Evolutionary conservation across 2,888 invertebrate species (phyloP).

Genomic region (Heliconius ismenius): DNA sequence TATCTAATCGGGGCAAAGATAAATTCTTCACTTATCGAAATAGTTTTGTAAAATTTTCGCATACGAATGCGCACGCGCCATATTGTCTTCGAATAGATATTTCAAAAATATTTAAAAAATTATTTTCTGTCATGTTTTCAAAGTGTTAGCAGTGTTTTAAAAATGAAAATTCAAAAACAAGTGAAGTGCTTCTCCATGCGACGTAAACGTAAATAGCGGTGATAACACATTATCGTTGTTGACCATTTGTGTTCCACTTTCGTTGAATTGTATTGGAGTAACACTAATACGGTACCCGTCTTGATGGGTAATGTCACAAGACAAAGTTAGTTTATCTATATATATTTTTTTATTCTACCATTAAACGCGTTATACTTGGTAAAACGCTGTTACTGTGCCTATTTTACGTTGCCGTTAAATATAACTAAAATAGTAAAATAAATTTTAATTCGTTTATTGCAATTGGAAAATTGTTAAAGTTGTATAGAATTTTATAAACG

Average conservation of each 20-base stretch:
- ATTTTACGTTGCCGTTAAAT: not conserved
- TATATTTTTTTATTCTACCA: constrained; percentile 9
- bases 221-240: constrained; percentile 70
- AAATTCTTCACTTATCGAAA: constrained; percentile 67
- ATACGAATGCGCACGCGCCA: constrained; percentile 44
- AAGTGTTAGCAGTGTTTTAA: constrained; percentile 9
- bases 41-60: constrained; percentile 65
- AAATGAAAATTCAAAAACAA: constrained; percentile 39
- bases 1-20: constrained; percentile 76
- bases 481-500: no score
- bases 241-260: constrained; percentile 67
- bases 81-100: not conserved
- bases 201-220: constrained; percentile 70
- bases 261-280: constrained; percentile 57
- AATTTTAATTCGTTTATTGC: no score
- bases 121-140: constrained; percentile 18
- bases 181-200: constrained; percentile 63
- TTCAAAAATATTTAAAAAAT: constrained; percentile 13
- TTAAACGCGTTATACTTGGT: constrained; percentile 23
- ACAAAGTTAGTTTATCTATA: constrained; percentile 33
- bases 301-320: constrained; percentile 47
- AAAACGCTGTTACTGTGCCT: not conserved
- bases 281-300: constrained; percentile 52
- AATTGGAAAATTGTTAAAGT: no score
- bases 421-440: not conserved